Percentiles rank a stretch among this genome's conserved stretches.
These are phyloP conservation scores for honey bee (Apis mellifera) DNA, from an alignment of 1,140 invertebrate genomes.

Conservation along the genomic window Amel_HAv3.1 CM009938.2:546001-546500, in stretches of 20 bases:
- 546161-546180: slow-evolving; percentile 21
- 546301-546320: slow-evolving; percentile 18
- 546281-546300: not conserved
- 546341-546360: no score
- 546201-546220: not conserved
- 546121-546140: not conserved
- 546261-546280: slow-evolving; percentile 39
- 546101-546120: not conserved
- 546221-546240: slow-evolving; percentile 48
- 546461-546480: not conserved
- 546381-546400: not conserved
- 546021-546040: no score
- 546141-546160: slow-evolving; percentile 1
- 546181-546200: slow-evolving; percentile 7
- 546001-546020: no score
- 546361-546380: no score
- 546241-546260: slow-evolving; percentile 42
- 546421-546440: not conserved
- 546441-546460: not conserved
- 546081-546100: not conserved
- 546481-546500: slow-evolving; percentile 14
- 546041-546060: no score
- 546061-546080: not conserved
- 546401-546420: no score
- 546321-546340: not conserved